Percentiles rank a stretch among this genome's conserved stretches.
Evolutionary conservation across 2,888 invertebrate genomes (phyloP).

Genomic region (Noctua fimbriata): DNA sequence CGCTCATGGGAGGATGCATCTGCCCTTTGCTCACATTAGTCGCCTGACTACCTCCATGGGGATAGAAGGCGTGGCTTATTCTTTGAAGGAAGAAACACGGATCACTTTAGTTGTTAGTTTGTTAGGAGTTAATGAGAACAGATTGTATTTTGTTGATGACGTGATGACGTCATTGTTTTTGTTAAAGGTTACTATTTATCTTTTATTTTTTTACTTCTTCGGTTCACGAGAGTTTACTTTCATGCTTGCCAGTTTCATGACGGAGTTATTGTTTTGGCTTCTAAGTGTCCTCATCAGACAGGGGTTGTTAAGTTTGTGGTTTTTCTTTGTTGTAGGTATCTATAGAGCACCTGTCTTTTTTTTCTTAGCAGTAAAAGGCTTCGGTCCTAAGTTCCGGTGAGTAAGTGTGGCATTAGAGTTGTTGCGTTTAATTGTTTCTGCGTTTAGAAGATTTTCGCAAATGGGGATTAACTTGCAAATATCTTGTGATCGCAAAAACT

Average conservation of each 20-base stretch:
- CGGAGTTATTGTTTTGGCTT: not conserved
- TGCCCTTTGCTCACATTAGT: conserved; percentile 46
- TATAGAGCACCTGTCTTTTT: too few species aligned
- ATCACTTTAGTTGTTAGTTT: conserved; percentile 8
- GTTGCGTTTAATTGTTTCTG: not conserved
- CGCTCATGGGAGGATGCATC: conserved; percentile 49
- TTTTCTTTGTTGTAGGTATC: not conserved
- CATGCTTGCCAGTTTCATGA: not conserved
- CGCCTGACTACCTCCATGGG: conserved; percentile 58
- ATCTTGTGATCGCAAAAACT: too few species aligned
- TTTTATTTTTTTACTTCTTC: not conserved
- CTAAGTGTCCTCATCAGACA: not conserved
- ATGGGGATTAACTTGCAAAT: too few species aligned
- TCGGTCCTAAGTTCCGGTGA: not conserved
- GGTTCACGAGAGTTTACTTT: not conserved
- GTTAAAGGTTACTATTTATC: not conserved
- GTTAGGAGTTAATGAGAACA: not conserved
- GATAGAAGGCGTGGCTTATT: conserved; percentile 51
- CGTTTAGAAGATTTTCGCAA: not conserved
- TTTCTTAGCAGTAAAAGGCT: not conserved
- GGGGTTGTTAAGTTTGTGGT: not conserved
- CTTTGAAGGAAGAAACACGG: conserved; percentile 24
- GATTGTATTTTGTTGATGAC: not conserved
- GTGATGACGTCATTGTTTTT: not conserved
- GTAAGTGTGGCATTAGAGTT: not conserved